Percentiles rank a stretch among this genome's conserved stretches.
phyloP scores from a whole-genome alignment of 2,797 vertebrate species.

The Schizothorax lantsangensis region DNA sequence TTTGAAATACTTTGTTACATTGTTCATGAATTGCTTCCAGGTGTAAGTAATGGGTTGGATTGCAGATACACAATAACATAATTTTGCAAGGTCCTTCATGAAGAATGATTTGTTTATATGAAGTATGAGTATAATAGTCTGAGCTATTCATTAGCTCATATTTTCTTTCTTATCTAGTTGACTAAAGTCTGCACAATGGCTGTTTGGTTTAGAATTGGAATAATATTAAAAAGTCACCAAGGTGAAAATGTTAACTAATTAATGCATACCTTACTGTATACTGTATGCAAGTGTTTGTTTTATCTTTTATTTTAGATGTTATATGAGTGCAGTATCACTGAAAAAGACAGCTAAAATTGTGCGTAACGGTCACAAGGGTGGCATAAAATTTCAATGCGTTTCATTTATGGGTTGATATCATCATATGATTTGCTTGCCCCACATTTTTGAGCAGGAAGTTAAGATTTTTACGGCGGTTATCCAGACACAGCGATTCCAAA shows the following conservation, averaged over 20 bases:
- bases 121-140: not conserved
- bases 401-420: not conserved
- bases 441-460: not conserved
- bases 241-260: not conserved
- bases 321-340: not conserved
- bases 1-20: not conserved
- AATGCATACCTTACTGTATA: not conserved
- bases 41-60: not conserved
- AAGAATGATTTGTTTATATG: not conserved
- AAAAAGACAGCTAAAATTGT: not conserved
- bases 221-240: too few relatives aligned
- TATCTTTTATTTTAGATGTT: not conserved
- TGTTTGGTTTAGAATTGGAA: not conserved
- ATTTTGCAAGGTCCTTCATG: not conserved
- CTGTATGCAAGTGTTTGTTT: not conserved
- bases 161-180: not conserved
- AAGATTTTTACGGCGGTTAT: not conserved
- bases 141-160: not conserved
- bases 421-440: slow-evolving; percentile 1
- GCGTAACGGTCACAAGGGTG: not conserved
- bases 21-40: not conserved
- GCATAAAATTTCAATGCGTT: not conserved
- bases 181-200: not conserved
- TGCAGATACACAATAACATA: not conserved
- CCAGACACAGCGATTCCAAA: not conserved